These are phyloP conservation scores for Archegozetes longisetosus DNA, from an alignment of 1,140 invertebrate species.

Conservation along the genomic window DNA sequence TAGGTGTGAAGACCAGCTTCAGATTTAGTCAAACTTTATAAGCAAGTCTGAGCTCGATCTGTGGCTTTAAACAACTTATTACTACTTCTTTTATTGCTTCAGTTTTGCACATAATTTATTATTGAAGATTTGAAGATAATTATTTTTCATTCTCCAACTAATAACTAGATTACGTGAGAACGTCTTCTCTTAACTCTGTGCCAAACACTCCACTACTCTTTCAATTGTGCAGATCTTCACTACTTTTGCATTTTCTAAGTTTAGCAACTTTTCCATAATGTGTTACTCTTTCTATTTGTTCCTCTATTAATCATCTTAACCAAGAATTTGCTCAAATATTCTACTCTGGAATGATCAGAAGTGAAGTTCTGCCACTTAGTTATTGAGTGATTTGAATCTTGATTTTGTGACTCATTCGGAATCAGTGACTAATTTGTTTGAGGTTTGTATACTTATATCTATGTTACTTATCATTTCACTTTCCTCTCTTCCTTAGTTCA, in stretches of 20 bases:
- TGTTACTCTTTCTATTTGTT: not conserved
- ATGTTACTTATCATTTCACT: too few species aligned
- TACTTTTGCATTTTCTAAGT: not conserved
- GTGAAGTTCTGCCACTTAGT: too few species aligned
- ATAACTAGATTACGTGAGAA: too few species aligned
- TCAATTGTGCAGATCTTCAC: not conserved
- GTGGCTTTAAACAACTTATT: not conserved
- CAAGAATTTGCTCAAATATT: too few species aligned
- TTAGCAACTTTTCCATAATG: not conserved
- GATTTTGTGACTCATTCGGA: too few species aligned
- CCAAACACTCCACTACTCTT: not conserved
- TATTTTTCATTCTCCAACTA: not conserved
- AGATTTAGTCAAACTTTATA: not conserved
- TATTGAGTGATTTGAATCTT: too few species aligned
- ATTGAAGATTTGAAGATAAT: not conserved
- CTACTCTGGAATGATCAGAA: too few species aligned
- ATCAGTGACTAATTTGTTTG: too few species aligned
- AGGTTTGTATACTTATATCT: too few species aligned
- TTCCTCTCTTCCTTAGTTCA: too few species aligned
- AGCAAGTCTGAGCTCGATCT: not conserved
- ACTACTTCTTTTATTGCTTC: not conserved
- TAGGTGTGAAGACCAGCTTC: not conserved
- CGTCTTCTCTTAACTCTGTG: too few species aligned
- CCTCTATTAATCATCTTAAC: not conserved
- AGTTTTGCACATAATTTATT: not conserved